phyloP scores from a whole-genome alignment of 1,140 invertebrate genomes.

The Drosophila miranda region DNA sequence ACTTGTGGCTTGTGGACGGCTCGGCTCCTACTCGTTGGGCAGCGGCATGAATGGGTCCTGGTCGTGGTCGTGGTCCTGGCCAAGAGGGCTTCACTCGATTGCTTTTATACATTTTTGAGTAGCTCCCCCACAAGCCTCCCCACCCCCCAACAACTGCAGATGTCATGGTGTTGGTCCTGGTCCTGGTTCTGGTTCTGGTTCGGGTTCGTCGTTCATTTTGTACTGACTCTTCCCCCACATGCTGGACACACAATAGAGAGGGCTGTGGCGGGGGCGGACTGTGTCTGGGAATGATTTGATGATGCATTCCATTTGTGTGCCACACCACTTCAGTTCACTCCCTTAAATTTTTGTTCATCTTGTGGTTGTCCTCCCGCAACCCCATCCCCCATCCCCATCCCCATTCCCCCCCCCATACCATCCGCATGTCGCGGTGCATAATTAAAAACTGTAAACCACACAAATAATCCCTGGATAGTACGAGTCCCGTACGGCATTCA shows the following conservation, averaged over 20 bases:
- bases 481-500: conserved; percentile 2
- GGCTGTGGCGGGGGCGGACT: background rate
- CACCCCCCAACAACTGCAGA: background rate
- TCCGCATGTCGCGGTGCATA: conserved; percentile 68
- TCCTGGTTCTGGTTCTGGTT: background rate
- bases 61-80: background rate
- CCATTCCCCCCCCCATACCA: background rate
- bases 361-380: conserved; percentile 10
- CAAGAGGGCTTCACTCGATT: conserved; percentile 26
- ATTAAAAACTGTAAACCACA: conserved; percentile 80
- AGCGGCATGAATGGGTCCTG: conserved; percentile 6
- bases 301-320: conserved; percentile 51
- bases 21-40: conserved; percentile 3
- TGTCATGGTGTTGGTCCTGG: conserved; percentile 2
- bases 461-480: conserved; percentile 78
- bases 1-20: background rate
- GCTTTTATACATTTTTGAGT: conserved; percentile 26
- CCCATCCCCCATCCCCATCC: background rate
- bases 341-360: conserved; percentile 50
- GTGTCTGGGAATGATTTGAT: conserved; percentile 28
- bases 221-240: background rate
- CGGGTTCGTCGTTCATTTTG: conserved; percentile 4
- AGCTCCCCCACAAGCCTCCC: background rate
- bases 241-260: conserved; percentile 12
- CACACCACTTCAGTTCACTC: conserved; percentile 64